Evolutionary conservation across 2,888 invertebrate genomes (phyloP).

Genomic region (Latheticus oryzae): DNA sequence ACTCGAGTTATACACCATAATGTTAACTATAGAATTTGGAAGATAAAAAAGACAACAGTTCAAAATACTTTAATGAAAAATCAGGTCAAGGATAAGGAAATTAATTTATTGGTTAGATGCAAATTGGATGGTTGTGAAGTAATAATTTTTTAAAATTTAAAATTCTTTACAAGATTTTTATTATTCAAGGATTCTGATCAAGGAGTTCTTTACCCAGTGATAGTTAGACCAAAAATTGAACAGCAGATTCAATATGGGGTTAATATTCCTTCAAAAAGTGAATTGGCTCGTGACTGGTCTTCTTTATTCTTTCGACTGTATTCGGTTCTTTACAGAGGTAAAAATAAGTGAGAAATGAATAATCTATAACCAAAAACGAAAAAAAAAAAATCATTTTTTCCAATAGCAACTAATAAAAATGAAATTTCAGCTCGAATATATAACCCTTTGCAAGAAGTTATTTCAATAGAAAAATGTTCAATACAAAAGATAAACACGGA

Average conservation of each 20-base stretch:
- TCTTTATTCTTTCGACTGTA: constrained; percentile 58
- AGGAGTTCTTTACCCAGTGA: constrained; percentile 50
- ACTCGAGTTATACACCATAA: constrained; percentile 51
- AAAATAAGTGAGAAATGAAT: constrained; percentile 6
- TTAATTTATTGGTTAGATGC: constrained; percentile 57
- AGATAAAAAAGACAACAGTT: constrained; percentile 51
- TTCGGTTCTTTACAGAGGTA: constrained; percentile 59
- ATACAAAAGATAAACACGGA: constrained; percentile 56
- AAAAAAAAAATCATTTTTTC: constrained; percentile 19
- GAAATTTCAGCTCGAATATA: constrained; percentile 53
- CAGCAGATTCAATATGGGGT: constrained; percentile 58
- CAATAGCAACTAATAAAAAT: neutral
- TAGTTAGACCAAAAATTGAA: constrained; percentile 59
- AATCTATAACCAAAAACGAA: too few relatives aligned
- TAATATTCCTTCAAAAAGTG: constrained; percentile 54
- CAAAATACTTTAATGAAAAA: constrained; percentile 54
- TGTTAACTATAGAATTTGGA: constrained; percentile 60
- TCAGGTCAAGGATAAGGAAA: constrained; percentile 49
- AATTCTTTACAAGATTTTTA: constrained; percentile 5
- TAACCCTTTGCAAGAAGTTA: constrained; percentile 50
- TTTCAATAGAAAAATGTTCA: constrained; percentile 55
- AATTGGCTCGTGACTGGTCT: constrained; percentile 58
- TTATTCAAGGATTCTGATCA: constrained; percentile 30
- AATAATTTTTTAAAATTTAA: constrained; percentile 10
- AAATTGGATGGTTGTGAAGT: constrained; percentile 60